These are phyloP conservation scores for Sycophaga agraensis DNA, from an alignment of 1,140 invertebrate species.

Conservation along the genomic window DNA sequence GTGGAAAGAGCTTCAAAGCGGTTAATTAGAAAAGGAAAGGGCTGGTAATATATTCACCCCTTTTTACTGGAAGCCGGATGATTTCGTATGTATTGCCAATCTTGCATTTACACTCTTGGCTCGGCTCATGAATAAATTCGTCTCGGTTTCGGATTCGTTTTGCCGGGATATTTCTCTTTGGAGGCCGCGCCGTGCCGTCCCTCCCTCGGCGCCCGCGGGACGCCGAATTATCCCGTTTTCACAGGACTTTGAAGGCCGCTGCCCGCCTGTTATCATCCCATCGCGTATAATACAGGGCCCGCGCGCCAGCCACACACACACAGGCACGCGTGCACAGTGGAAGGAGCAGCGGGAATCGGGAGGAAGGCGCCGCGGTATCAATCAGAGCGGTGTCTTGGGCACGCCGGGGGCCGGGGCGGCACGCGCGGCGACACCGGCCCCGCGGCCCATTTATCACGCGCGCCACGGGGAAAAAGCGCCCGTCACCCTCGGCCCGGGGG, in stretches of 20 bases:
- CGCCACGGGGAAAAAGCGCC: slow-evolving; percentile 43
- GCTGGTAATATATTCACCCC: slow-evolving; percentile 53
- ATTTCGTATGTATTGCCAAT: slow-evolving; percentile 57
- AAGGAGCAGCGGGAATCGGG: no score
- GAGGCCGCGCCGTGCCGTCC: neutral
- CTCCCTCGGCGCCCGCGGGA: no score
- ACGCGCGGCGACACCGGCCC: no score
- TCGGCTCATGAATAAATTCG: slow-evolving; percentile 46
- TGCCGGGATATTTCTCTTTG: slow-evolving; percentile 15
- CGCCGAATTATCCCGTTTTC: neutral
- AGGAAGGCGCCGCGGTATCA: no score
- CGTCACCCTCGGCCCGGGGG: slow-evolving; percentile 38
- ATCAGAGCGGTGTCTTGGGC: slow-evolving; percentile 46
- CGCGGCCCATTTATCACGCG: slow-evolving; percentile 50
- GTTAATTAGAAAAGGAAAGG: slow-evolving; percentile 44
- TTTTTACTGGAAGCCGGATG: slow-evolving; percentile 51
- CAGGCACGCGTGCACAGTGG: no score
- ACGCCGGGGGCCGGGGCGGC: slow-evolving; percentile 39
- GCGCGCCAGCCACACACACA: slow-evolving; percentile 36
- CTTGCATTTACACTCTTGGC: slow-evolving; percentile 51
- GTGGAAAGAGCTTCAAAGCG: slow-evolving; percentile 52
- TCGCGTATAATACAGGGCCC: slow-evolving; percentile 45
- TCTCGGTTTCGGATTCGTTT: slow-evolving; percentile 38
- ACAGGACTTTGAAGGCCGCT: no score
- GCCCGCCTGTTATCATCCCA: no score